These are phyloP conservation scores for Helogale parvula DNA, from an alignment of 2,113 vertebrate species.

Conservation along the genomic window DNA sequence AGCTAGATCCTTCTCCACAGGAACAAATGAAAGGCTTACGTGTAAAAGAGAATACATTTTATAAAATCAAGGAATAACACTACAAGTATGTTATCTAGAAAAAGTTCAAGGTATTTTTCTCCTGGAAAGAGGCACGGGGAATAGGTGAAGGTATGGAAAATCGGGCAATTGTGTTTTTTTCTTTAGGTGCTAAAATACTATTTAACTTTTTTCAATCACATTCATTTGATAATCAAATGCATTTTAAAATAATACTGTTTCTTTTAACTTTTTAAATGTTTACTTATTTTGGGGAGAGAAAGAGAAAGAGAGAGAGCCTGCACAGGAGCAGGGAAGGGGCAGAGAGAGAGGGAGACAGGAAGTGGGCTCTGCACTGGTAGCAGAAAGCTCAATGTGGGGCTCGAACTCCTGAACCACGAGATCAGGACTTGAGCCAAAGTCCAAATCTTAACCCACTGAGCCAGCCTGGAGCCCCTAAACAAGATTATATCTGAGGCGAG, in stretches of 20 bases:
- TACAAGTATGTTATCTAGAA: not conserved
- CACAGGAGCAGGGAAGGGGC: not conserved
- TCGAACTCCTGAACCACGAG: not conserved
- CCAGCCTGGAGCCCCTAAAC: not conserved
- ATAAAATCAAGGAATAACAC: not conserved
- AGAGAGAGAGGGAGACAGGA: not conserved
- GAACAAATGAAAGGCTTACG: not conserved
- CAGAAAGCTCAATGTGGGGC: not conserved
- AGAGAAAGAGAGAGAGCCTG: not conserved
- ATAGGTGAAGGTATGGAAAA: not conserved
- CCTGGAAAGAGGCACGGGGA: not conserved
- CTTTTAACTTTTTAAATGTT: too few species aligned
- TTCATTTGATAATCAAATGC: not conserved
- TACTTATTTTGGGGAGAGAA: not conserved
- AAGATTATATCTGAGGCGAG: not conserved
- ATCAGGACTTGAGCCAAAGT: not conserved
- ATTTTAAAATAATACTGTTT: not conserved
- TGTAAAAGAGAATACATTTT: not conserved
- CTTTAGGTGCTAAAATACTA: not conserved
- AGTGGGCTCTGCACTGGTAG: not conserved
- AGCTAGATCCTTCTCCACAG: not conserved
- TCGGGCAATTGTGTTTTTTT: not conserved
- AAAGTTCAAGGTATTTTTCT: not conserved
- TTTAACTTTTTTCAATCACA: not conserved
- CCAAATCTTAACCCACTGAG: not conserved